A percentile compares a stretch with the other conserved stretches of the same genome.
Evolutionary conservation across 2,888 invertebrate genomes (phyloP).

Genomic region (Smittia aterrima): DNA sequence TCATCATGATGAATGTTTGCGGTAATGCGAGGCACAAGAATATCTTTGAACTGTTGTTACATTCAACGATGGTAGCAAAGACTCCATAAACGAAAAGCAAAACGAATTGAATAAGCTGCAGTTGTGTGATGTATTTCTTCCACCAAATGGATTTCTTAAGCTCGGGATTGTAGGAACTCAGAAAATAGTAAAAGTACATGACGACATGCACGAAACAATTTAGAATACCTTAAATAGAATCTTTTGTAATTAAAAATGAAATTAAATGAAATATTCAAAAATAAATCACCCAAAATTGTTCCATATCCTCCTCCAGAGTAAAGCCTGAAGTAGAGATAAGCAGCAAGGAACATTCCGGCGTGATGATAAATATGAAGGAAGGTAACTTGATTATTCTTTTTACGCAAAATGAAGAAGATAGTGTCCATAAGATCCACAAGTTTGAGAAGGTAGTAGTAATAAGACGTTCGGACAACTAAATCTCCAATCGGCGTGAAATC

Average conservation of each 20-base stretch:
- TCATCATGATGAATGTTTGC: not conserved
- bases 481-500: conserved; percentile 23
- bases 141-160: conserved; percentile 71
- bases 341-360: conserved; percentile 58
- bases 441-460: conserved; percentile 58
- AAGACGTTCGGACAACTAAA: conserved; percentile 52
- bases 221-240: conserved; percentile 57
- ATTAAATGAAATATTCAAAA: not conserved
- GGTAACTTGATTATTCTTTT: conserved; percentile 66
- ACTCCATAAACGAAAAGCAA: not conserved
- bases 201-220: conserved; percentile 76
- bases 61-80: not conserved
- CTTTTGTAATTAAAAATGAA: not conserved
- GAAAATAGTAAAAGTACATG: conserved; percentile 81
- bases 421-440: conserved; percentile 59
- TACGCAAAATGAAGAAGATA: conserved; percentile 66
- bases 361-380: conserved; percentile 70
- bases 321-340: conserved; percentile 58
- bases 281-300: not conserved
- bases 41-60: not conserved
- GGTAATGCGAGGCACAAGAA: not conserved
- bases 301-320: conserved; percentile 53
- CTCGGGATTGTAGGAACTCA: conserved; percentile 66
- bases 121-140: conserved; percentile 76
- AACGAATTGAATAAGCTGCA: conserved; percentile 63